A percentile compares a stretch with the other conserved stretches of the same genome.
phyloP scores from a whole-genome alignment of 64 coral and sea anemone genomes.

The Pachyseris speciosa region DNA sequence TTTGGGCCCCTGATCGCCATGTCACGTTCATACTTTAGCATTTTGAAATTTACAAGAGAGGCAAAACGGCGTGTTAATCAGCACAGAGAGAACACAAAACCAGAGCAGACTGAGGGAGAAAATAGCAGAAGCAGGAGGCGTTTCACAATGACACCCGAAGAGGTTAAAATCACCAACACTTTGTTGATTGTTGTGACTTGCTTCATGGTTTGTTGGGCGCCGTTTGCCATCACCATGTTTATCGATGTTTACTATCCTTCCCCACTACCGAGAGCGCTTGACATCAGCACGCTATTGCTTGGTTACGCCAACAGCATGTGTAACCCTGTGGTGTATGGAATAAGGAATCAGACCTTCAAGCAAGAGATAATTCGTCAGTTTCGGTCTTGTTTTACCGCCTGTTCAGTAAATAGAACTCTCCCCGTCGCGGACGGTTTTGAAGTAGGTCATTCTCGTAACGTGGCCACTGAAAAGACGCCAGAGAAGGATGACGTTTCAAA shows the following conservation, averaged over 20 bases:
- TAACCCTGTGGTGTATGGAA: conserved; percentile 69
- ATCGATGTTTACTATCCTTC: conserved; percentile 48
- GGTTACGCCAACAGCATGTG: conserved; percentile 79
- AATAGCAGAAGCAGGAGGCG: neutral
- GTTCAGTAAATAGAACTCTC: neutral
- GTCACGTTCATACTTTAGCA: conserved; percentile 58
- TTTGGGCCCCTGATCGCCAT: conserved; percentile 62
- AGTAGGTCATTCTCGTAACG: no score
- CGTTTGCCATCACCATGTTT: conserved; percentile 84
- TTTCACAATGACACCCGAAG: conserved; percentile 15
- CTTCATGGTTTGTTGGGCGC: conserved; percentile 67
- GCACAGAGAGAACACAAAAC: neutral
- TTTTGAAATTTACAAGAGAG: conserved; percentile 56
- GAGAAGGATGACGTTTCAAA: no score
- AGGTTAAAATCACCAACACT: conserved; percentile 69
- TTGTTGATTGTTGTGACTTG: conserved; percentile 64
- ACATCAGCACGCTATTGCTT: conserved; percentile 20
- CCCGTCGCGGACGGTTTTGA: no score
- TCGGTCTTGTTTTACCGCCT: neutral
- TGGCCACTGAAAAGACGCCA: no score
- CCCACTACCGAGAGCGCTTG: conserved; percentile 18
- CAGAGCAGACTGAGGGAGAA: neutral
- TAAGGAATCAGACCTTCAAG: conserved; percentile 55
- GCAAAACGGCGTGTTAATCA: neutral
- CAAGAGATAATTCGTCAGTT: conserved; percentile 33